Evolutionary conservation across 2,113 vertebrate genomes (phyloP).

Genomic region (Strigops habroptila): DNA sequence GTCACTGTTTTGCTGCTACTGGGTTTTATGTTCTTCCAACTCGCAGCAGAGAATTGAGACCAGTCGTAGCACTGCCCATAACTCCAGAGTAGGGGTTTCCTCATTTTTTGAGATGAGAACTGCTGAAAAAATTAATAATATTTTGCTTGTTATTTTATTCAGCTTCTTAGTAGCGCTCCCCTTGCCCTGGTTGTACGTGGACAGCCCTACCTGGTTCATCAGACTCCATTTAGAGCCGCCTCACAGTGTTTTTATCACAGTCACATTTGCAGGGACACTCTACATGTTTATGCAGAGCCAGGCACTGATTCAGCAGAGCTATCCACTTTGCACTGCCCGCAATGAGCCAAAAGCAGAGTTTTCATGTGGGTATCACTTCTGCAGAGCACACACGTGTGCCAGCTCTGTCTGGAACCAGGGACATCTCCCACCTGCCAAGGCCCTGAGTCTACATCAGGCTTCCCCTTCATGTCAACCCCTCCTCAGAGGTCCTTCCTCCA

Average conservation of each 20-base stretch:
- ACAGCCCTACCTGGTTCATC: background rate
- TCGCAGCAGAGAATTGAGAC: background rate
- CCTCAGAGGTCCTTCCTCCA: background rate
- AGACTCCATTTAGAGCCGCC: background rate
- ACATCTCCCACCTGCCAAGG: background rate
- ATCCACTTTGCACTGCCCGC: background rate
- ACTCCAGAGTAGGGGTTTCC: background rate
- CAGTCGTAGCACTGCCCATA: background rate
- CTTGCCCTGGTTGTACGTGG: background rate
- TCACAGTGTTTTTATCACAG: background rate
- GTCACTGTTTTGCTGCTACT: background rate
- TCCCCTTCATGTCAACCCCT: background rate
- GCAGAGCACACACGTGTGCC: background rate
- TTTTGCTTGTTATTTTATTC: background rate
- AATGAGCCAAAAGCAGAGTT: background rate
- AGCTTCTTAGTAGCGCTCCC: background rate
- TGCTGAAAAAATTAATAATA: background rate
- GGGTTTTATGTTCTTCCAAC: background rate
- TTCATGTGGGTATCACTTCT: accelerated
- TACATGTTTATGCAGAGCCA: accelerated
- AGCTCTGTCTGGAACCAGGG: background rate
- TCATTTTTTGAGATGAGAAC: background rate
- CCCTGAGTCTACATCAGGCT: background rate
- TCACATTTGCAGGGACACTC: background rate
- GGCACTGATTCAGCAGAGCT: background rate